Base-by-base conservation (phyloP, 2,113 vertebrate genomes). In the Paramisgurnus dabryanus region DNA sequence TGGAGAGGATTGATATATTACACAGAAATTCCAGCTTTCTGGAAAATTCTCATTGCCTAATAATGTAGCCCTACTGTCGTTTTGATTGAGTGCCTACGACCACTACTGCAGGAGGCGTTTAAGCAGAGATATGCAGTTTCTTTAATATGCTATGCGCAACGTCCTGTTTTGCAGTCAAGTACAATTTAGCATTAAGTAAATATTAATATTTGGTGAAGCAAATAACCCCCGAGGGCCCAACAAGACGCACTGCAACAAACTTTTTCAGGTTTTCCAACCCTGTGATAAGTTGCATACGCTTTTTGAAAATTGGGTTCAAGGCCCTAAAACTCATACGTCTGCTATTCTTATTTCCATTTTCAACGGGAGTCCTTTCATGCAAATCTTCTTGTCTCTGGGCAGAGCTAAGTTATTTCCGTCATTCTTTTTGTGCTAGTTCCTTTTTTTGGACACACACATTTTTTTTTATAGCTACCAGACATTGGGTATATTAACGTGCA, bases 351-450 rank as follows among this genome's bases (percentile, higher is more conserved):
- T 77, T 58, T 22, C 22, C 9, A 17, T 70, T 39, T 76, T 55
- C 55, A 67, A 76, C 61, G 63, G 65, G 71, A 81, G 34, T 69
- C 64, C 50, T 47, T 43, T 65, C 58, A 65, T 43, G 18, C 10
- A 53, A 68, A 74, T 74, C 55, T 41, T 61, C 45, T 61, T 11
- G 45, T 65, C 60, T 55, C 49, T 58, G 10, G 34, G 34, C 47
- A 66, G n/a, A 7, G 45, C 78, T 47, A 10, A 50, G 72, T 75
- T 64, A 63, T 61, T 75, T 43, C 22, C 63, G 40, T 6, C 18
- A 10, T 47, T 50, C 41, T 74, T 11, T 82, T 39, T 78, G 49
- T 72, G 15, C 15, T 64, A 57, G 11, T 64, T 18, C 27, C 9
- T 78, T 65, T 65, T 74, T 66, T 49, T 68, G 10, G 3, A 40